phyloP scores from a whole-genome alignment of 2,888 invertebrate genomes.

The Podotricha telesiphe region DNA sequence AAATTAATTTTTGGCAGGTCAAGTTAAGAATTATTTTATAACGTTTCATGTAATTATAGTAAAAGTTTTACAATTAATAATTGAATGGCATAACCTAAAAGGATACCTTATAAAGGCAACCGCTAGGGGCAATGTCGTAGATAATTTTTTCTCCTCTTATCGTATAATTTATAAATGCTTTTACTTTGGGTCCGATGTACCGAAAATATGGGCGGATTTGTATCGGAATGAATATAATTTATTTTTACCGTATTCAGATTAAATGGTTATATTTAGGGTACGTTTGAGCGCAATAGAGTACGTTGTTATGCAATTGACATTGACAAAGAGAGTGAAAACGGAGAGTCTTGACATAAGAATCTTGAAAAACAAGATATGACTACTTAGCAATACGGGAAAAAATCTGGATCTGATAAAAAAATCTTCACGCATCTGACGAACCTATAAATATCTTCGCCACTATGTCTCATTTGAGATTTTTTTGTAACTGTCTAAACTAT shows the following conservation, averaged over 20 bases:
- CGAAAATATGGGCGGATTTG: slow-evolving; percentile 18
- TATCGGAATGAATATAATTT: slow-evolving; percentile 16
- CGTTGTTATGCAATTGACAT: too few relatives aligned
- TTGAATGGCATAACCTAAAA: slow-evolving; percentile 24
- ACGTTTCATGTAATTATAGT: slow-evolving; percentile 19
- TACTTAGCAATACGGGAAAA: too few relatives aligned
- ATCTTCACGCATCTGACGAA: too few relatives aligned
- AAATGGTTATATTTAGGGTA: background rate
- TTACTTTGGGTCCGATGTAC: slow-evolving; percentile 32
- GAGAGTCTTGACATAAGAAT: too few relatives aligned
- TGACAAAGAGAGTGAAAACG: too few relatives aligned
- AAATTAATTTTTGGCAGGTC: background rate
- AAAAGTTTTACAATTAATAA: slow-evolving; percentile 22
- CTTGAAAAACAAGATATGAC: too few relatives aligned
- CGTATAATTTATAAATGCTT: slow-evolving; percentile 40
- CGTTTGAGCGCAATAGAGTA: too few relatives aligned
- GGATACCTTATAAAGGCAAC: slow-evolving; percentile 31
- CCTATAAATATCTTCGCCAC: too few relatives aligned
- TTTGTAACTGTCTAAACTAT: too few relatives aligned
- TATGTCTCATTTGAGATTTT: too few relatives aligned
- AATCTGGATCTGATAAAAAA: too few relatives aligned
- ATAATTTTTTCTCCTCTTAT: slow-evolving; percentile 36
- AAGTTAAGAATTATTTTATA: background rate
- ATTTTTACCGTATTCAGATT: background rate
- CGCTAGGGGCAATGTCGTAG: slow-evolving; percentile 36